Base-by-base conservation (phyloP, 2,797 vertebrate species). In the Poecile montanus region DNA sequence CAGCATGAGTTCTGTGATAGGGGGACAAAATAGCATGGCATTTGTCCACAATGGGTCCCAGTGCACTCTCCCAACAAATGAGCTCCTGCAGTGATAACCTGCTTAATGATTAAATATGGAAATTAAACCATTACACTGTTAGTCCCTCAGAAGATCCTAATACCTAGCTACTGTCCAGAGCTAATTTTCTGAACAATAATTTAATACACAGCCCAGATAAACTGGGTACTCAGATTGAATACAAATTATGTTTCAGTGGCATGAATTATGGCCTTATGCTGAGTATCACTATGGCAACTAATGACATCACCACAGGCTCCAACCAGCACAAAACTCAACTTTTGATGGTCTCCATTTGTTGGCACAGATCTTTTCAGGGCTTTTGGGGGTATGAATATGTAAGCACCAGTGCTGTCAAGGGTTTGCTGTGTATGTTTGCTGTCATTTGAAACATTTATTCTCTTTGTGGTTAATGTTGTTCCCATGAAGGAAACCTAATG, bases 261-360 rank as follows among this genome's bases (percentile, higher is more conserved):
- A 94, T 91, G 94, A 95, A 95, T 97, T 91, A 95, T 96, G 96
- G 95, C 94, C 96, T 97, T 97, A 97, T 94, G 95, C 93, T 97
- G 90, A 96, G 84, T 95, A 95, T 98, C 96, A 36, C 97, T 97
- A 98, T 98, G 97, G 97, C 95, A 98, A 98, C 98, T 96, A 95
- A 94, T 97, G 97, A 97, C 97, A 97, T 98, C 97, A 97, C 85
- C 56, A 45, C 95, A 79, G 95, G 81, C 95, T 97, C 88, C 96
- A 95, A 93, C 96, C 96, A 89, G 95, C 96, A 89, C 96, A 90
- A 92, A 97, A 91, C 92, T 75, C 94, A 95, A 66, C 95, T 96
- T 96, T 85, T 58, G 90, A 95, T 97, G 94, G 93, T 93, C 93
- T 93, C 82, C 79, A 21, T 95, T 94, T 92, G 88, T 92, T 91